phyloP scores from a whole-genome alignment of 2,797 vertebrate species.

The Tinamus major region DNA sequence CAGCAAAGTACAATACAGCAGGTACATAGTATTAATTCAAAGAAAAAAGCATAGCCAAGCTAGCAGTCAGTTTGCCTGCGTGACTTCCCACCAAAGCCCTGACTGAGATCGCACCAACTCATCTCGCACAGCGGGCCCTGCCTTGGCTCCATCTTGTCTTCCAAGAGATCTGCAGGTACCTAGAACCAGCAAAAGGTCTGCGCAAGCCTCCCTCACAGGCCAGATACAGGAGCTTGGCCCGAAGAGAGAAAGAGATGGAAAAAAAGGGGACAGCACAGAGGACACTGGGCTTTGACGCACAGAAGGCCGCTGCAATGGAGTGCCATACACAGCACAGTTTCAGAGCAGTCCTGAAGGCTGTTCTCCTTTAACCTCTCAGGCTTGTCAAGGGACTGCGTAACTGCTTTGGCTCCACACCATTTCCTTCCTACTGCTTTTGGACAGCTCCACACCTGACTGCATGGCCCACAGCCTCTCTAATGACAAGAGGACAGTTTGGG shows the following conservation, averaged over 20 bases:
- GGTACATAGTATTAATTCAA: slow-evolving; percentile 3
- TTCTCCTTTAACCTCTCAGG: background rate
- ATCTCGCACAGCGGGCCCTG: background rate
- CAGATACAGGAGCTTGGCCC: background rate
- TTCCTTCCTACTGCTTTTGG: background rate
- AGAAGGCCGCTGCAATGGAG: background rate
- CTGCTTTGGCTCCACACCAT: background rate
- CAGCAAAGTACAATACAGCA: slow-evolving; percentile 24
- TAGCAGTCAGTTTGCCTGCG: background rate
- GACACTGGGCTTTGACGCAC: background rate
- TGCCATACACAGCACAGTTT: background rate
- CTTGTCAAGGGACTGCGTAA: background rate
- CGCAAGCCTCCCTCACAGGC: fast-evolving
- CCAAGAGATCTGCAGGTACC: background rate
- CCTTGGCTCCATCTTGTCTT: background rate
- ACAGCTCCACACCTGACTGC: background rate
- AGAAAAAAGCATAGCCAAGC: background rate
- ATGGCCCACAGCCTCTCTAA: background rate
- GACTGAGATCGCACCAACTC: background rate
- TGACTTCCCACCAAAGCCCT: background rate
- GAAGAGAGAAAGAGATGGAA: background rate
- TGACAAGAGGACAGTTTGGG: fast-evolving
- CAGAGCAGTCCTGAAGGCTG: background rate
- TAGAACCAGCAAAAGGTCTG: background rate
- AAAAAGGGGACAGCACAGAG: background rate